Base-by-base conservation (phyloP, 2,113 vertebrate genomes). In the Nettapus auritus region DNA sequence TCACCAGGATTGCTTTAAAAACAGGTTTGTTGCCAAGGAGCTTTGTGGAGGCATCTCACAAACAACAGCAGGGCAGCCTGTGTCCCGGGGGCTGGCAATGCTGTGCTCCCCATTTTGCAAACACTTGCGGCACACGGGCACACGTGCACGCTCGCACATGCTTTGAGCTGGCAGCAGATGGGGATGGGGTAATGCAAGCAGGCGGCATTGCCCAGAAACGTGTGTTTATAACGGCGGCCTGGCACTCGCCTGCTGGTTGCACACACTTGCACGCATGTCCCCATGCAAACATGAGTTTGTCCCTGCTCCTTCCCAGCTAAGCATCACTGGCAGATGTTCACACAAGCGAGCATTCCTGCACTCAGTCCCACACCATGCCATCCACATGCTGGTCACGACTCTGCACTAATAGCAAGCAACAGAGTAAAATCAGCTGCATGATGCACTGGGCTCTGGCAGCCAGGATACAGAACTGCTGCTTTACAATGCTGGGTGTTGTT, bases 21-120 rank as follows among this genome's bases (percentile, higher is more conserved):
- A 56, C 3, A 33, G 38, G n/a, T 60, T 91, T 79, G 96, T 94
- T 96, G 95, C 96, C 97, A 81, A 96, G 96, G 94, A 90, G 95
- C 96, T 46, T 13, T 63, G 67, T 82, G 68, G 85, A 96, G 90
- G 94, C 94, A 96, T 95, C 94, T 92, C 75, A 75, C 69, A 96
- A 97, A 78, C 56, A 89, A 87, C 13, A 25, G 82, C 64, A 86
- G 82, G 67, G 74, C 91, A 89, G 66, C 0, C 8, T 31, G 90
- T 36, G 84, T 78, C 74, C 56, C 3, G 2, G 74, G 89, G 66
- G 50, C 20, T 17, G 66, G 86, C 36, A 11, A 21, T 26, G 46
- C 31, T 13, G 7, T 3, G 28, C 2, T 31, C 21, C 28, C 64
- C 13, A 13, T 3, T 33, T 26, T 33, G 75, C 40, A 8, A 33